phyloP scores from a whole-genome alignment of 2,797 vertebrate species.

The Diglossa cyanea region DNA sequence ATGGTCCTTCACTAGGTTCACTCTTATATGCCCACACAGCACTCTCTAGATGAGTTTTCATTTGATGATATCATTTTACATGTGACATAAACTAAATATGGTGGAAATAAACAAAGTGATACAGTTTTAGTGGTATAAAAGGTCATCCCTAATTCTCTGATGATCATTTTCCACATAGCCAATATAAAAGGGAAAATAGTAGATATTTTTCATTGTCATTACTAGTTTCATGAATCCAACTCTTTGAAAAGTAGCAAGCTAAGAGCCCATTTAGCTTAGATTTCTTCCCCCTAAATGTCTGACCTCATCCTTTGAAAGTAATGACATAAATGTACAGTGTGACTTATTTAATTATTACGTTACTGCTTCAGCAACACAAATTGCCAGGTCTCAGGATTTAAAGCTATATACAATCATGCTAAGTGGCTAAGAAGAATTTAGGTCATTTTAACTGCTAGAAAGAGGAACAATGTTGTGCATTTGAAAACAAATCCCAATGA shows the following conservation, averaged over 20 bases:
- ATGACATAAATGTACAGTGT: neutral
- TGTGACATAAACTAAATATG: neutral
- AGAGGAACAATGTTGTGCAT: neutral
- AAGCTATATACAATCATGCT: neutral
- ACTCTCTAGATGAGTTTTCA: neutral
- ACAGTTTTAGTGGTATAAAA: neutral
- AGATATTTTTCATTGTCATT: neutral
- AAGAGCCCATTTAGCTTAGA: neutral
- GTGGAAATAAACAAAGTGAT: neutral
- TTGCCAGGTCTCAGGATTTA: neutral
- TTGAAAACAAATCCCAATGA: neutral
- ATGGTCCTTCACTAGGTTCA: neutral
- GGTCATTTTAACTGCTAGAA: neutral
- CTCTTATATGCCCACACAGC: neutral
- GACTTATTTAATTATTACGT: neutral
- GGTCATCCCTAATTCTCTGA: neutral
- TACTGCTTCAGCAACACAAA: neutral
- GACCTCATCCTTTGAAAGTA: neutral
- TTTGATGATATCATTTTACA: neutral
- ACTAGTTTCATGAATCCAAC: neutral
- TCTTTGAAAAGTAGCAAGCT: neutral
- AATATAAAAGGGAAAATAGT: neutral
- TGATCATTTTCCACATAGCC: neutral
- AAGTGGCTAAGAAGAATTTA: neutral
- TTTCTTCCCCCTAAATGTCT: neutral